Evolutionary conservation across 2,888 invertebrate species (phyloP), one percentile per base, ranked within the genome.

Genomic region (Reticulitermes lucifugus): DNA sequence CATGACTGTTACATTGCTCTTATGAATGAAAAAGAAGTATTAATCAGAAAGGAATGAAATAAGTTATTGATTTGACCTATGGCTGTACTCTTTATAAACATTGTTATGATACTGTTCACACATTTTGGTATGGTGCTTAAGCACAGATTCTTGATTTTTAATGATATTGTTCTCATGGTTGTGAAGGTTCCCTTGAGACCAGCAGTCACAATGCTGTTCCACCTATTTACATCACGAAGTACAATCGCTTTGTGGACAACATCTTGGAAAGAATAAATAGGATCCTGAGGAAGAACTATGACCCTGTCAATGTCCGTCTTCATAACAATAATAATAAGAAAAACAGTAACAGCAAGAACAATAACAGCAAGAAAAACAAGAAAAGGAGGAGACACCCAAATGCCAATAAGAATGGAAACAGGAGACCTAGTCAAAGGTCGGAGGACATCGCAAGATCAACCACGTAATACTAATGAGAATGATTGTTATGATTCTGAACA

Each of bases 231-330:
- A 95, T 96, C 59, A 93, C 95, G 83, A 96, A 96, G 89, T 97
- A 97, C 92, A 97, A 97, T 91, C 93, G 95, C 88, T 97, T 96
- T 90, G 95, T 96, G 85, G 97, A 97, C 91, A 96, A 94, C 88
- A 96, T 97, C 88, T 92, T 97, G 87, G 94, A 94, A 85, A 93
- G 96, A 88, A 96, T 97, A 91, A 97, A 97, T 91, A 94, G 94
- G 88, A 96, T 97, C 86, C 91, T 97, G 87, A 93, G 95, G 81
- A 93, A 94, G 87, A 96, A 95, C 82, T 97, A 96, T 91, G 97
- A 97, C 90, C 97, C 97, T 0, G 97, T 97, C 85, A 95, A 95
- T 87, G 97, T 97, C 0, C 94, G 95, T 89, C 91, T 96, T 59
- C 93, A 94, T 87, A 90, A 90, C 79, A 92, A 93, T 0, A 92